Conservation (phyloP, 2,888 invertebrate genomes). For the Thymelicus sylvestris region DNA sequence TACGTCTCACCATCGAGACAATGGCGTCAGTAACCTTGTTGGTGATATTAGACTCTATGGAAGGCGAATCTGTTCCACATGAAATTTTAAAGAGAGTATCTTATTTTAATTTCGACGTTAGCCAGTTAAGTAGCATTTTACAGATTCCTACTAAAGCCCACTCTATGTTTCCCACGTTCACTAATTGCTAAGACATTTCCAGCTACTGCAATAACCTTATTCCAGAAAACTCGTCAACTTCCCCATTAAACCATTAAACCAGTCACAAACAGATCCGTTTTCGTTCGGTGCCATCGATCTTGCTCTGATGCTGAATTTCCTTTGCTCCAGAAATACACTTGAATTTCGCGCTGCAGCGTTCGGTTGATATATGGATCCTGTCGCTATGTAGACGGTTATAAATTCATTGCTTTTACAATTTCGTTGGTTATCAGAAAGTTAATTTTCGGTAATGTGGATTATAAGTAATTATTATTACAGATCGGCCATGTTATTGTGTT, state of each 20-base stretch:
- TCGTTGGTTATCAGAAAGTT: not conserved
- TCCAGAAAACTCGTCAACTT: not conserved
- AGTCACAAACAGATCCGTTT: slow-evolving; percentile 22
- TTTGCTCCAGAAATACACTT: slow-evolving; percentile 21
- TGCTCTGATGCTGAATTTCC: slow-evolving; percentile 23
- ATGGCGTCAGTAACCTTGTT: too few relatives aligned
- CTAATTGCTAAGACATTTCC: too few relatives aligned
- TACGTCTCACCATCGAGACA: too few relatives aligned
- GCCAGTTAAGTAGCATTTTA: too few relatives aligned
- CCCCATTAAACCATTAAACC: not conserved
- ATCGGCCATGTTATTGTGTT: too few relatives aligned
- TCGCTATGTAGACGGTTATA: slow-evolving; percentile 19
- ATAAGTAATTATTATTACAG: not conserved
- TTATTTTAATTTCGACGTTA: too few relatives aligned
- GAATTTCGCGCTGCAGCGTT: slow-evolving; percentile 24
- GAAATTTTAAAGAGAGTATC: too few relatives aligned
- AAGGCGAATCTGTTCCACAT: too few relatives aligned
- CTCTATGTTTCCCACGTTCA: not conserved
- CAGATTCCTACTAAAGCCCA: too few relatives aligned
- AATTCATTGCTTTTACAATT: slow-evolving; percentile 19
- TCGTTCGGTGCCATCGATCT: slow-evolving; percentile 19
- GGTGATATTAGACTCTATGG: too few relatives aligned
- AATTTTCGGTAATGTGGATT: not conserved
- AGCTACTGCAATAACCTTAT: not conserved
- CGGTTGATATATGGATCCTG: slow-evolving; percentile 15